Conservation (phyloP, 2,888 invertebrate species). For the Druceiella hillmani region DNA sequence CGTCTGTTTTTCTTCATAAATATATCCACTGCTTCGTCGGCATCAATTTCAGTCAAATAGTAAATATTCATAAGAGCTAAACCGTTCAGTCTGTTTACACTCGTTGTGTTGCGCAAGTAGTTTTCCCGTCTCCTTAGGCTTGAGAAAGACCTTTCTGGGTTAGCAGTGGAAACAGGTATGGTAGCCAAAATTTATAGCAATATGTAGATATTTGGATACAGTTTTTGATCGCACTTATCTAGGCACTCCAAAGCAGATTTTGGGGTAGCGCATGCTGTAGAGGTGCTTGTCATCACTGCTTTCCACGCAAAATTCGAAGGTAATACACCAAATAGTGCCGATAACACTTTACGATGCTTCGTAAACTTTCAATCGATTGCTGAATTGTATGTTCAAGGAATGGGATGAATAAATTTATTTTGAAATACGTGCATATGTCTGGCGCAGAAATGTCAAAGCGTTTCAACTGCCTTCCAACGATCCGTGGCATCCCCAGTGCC, state of each 20-base stretch:
- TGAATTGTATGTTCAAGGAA: too few relatives aligned
- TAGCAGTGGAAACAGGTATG: slow-evolving; percentile 14
- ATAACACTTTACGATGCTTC: too few relatives aligned
- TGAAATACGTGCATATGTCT: slow-evolving; percentile 12
- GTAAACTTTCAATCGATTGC: too few relatives aligned
- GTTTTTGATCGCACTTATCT: too few relatives aligned
- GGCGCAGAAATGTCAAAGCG: too few relatives aligned
- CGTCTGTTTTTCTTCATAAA: slow-evolving; percentile 14
- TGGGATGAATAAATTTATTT: slow-evolving; percentile 13
- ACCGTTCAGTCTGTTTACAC: slow-evolving; percentile 13
- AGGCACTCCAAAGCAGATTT: too few relatives aligned
- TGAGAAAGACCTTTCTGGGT: slow-evolving; percentile 12
- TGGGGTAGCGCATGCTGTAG: too few relatives aligned
- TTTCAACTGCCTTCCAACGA: slow-evolving; percentile 8
- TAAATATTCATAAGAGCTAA: slow-evolving; percentile 12
- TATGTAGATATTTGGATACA: too few relatives aligned
- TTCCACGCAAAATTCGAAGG: too few relatives aligned
- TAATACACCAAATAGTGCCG: too few relatives aligned
- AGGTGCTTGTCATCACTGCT: too few relatives aligned
- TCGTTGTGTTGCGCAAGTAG: slow-evolving; percentile 11
- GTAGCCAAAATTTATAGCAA: too few relatives aligned
- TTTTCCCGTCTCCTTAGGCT: slow-evolving; percentile 8
- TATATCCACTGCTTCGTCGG: slow-evolving; percentile 15
- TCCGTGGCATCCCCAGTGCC: slow-evolving; percentile 6
- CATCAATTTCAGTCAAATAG: slow-evolving; percentile 13